Percentiles rank a stretch among this genome's conserved stretches.
Conservation (phyloP, 2,113 vertebrate genomes). For the Pseudolaguvia tuberculata region DNA sequence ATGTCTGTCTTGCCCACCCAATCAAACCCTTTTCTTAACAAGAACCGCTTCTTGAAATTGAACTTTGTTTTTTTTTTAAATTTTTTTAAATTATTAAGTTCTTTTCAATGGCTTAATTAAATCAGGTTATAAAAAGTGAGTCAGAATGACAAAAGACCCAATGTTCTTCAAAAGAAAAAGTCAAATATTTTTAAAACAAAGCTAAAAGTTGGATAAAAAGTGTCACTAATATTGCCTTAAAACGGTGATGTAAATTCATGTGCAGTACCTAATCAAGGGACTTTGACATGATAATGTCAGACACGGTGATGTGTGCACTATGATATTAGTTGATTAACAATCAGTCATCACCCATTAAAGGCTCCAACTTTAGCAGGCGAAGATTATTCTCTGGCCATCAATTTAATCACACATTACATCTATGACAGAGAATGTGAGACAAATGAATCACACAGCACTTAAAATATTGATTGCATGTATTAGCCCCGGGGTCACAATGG, state of each 20-base stretch:
- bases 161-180: not conserved
- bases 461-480: constrained; percentile 56
- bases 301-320: constrained; percentile 31
- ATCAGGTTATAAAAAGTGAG: not conserved
- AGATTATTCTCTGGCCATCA: constrained; percentile 42
- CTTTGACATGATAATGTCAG: constrained; percentile 31
- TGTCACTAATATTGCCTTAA: not conserved
- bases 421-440: constrained; percentile 47
- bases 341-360: constrained; percentile 49
- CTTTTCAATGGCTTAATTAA: not conserved
- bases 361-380: constrained; percentile 38
- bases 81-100: no score
- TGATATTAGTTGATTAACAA: constrained; percentile 50
- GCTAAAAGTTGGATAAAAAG: not conserved
- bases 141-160: no score
- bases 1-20: no score
- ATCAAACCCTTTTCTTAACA: no score
- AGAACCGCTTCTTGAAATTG: no score
- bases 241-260: constrained; percentile 32
- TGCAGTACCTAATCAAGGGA: constrained; percentile 30
- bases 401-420: constrained; percentile 49
- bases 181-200: constrained; percentile 5
- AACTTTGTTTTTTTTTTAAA: no score
- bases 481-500: constrained; percentile 47
- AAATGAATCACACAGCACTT: constrained; percentile 52